Conservation (phyloP, 2,888 invertebrate species). For the Aproaerema taeniolella region DNA sequence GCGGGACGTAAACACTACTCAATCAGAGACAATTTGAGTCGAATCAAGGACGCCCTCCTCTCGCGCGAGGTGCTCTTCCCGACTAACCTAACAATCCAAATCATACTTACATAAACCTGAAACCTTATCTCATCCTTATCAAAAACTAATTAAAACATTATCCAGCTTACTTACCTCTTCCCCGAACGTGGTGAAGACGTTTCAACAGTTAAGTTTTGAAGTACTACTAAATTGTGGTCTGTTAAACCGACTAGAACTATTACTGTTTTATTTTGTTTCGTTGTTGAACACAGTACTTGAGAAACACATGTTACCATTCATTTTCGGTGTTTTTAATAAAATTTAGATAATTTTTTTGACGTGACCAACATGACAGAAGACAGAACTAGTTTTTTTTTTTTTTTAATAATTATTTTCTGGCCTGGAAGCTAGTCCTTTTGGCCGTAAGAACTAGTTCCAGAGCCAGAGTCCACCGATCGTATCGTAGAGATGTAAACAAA, state of each 20-base stretch:
- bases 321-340: slow-evolving; percentile 58
- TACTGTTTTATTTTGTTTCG: too few relatives aligned
- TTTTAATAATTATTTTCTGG: too few relatives aligned
- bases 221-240: too few relatives aligned
- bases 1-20: slow-evolving; percentile 31
- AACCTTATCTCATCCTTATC: background rate
- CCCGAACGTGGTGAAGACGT: slow-evolving; percentile 41
- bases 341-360: slow-evolving; percentile 43
- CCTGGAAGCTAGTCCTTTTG: too few relatives aligned
- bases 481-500: too few relatives aligned
- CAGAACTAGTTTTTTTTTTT: too few relatives aligned
- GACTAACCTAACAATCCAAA: background rate
- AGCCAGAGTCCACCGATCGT: slow-evolving; percentile 37
- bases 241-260: too few relatives aligned
- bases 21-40: slow-evolving; percentile 19
- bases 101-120: slow-evolving; percentile 1
- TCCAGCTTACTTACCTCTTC: slow-evolving; percentile 30
- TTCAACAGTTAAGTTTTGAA: too few relatives aligned
- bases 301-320: slow-evolving; percentile 60
- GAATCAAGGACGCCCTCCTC: slow-evolving; percentile 22
- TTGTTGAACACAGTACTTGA: too few relatives aligned
- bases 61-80: slow-evolving; percentile 15
- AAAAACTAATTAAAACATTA: slow-evolving; percentile 12
- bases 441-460: too few relatives aligned
- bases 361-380: too few relatives aligned